Percentiles rank a stretch among this genome's conserved stretches.
Evolutionary conservation across 2,888 invertebrate genomes (phyloP).

Genomic region (Aromia moschata): DNA sequence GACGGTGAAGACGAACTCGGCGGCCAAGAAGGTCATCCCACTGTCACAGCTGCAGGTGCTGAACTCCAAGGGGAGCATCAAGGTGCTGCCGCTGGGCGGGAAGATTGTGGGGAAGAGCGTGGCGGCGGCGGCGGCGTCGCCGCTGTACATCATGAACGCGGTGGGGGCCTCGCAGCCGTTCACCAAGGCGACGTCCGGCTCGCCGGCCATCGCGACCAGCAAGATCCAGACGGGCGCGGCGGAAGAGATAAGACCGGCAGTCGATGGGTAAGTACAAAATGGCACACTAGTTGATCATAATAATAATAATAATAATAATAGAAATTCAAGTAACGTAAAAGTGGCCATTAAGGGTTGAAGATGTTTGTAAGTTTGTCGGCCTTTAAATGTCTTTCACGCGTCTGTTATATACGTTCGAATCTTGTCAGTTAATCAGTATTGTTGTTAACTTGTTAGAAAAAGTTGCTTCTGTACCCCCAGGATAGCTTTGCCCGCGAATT

Average conservation of each 20-base stretch:
- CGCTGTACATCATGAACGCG: slow-evolving; percentile 55
- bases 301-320: no score
- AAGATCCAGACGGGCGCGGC: slow-evolving; percentile 21
- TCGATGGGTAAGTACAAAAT: slow-evolving; percentile 2
- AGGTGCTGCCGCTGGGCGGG: slow-evolving; percentile 58
- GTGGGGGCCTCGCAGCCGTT: slow-evolving; percentile 30
- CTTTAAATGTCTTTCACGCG: no score
- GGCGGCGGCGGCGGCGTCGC: slow-evolving; percentile 47
- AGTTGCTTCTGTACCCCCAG: no score
- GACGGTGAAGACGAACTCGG: slow-evolving; percentile 55
- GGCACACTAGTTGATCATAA: no score
- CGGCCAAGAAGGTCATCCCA: slow-evolving; percentile 58
- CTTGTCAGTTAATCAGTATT: no score
- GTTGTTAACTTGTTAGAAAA: no score
- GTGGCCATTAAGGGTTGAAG: no score
- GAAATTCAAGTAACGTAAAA: no score
- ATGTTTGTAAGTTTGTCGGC: no score
- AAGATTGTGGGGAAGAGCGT: slow-evolving; percentile 57
- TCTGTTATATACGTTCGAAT: no score
- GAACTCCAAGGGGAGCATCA: slow-evolving; percentile 60
- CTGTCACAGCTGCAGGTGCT: slow-evolving; percentile 60
- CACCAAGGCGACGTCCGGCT: slow-evolving; percentile 25
- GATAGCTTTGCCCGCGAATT: no score
- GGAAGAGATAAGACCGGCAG: slow-evolving; percentile 6
- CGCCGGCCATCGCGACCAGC: slow-evolving; percentile 25